phyloP scores from a whole-genome alignment of 2,113 vertebrate species.

The Gymnorhina tibicen region DNA sequence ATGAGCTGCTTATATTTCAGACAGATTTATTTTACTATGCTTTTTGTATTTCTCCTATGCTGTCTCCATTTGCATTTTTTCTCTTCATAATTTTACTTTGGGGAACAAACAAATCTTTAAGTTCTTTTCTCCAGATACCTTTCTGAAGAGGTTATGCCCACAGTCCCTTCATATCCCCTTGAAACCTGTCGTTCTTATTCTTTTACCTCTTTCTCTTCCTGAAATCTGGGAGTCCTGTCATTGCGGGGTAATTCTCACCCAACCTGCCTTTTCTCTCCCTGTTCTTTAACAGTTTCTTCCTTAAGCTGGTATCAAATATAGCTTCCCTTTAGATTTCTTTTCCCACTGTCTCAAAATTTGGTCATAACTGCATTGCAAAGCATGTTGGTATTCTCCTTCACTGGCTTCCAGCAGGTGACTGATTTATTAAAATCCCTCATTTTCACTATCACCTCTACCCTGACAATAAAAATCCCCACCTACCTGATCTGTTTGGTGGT shows the following conservation, averaged over 20 bases:
- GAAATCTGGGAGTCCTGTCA: background rate
- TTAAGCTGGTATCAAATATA: background rate
- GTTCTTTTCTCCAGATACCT: background rate
- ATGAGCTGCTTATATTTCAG: background rate
- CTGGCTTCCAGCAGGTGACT: background rate
- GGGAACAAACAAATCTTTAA: background rate
- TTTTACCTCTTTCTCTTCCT: background rate
- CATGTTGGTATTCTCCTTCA: background rate
- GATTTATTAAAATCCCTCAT: background rate
- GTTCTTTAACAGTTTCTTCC: background rate
- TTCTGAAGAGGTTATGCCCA: background rate
- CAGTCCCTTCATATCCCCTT: background rate
- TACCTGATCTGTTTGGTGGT: background rate
- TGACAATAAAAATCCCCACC: background rate
- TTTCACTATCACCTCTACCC: background rate
- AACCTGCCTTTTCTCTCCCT: background rate
- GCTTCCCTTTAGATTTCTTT: background rate
- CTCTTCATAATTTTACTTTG: background rate
- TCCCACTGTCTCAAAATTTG: background rate
- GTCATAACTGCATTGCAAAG: background rate
- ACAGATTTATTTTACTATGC: background rate
- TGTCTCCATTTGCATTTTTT: background rate
- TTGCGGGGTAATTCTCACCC: background rate
- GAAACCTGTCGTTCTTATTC: background rate
- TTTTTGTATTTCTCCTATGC: background rate